These are phyloP conservation scores for Stomatorhinus ivindoensis DNA, from an alignment of 2,113 vertebrate genomes.

Conservation along the genomic window DNA sequence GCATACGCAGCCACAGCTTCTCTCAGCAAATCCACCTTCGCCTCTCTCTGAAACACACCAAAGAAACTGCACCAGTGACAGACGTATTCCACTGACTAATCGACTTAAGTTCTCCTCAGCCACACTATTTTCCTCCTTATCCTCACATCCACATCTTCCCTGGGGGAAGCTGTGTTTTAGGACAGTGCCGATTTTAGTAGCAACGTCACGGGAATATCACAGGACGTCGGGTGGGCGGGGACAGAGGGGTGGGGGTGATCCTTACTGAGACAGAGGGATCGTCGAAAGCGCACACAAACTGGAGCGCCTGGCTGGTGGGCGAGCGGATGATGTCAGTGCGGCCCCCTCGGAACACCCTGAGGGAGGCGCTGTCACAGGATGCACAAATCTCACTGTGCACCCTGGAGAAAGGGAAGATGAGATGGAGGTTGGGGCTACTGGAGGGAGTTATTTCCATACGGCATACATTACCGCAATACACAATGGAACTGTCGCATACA, in stretches of 20 bases:
- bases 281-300: conserved; percentile 58
- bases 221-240: neutral
- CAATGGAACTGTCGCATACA: neutral
- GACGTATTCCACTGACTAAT: neutral
- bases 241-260: neutral
- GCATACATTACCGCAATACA: neutral
- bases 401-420: conserved; percentile 38
- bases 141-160: neutral
- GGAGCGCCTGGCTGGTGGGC: conserved; percentile 57
- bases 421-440: neutral
- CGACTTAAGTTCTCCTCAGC: neutral
- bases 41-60: conserved; percentile 51
- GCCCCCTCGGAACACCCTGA: conserved; percentile 65
- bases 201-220: neutral
- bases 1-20: conserved; percentile 59
- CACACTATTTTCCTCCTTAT: neutral
- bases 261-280: conserved; percentile 54
- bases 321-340: conserved; percentile 70
- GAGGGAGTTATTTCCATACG: neutral
- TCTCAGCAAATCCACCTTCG: conserved; percentile 58
- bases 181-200: neutral
- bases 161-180: neutral
- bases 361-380: conserved; percentile 62
- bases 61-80: neutral
- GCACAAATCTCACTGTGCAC: conserved; percentile 63